phyloP scores from a whole-genome alignment of 30 jellyfish, hydroid and myxozoan genomes.

The Rhopilema esculentum region DNA sequence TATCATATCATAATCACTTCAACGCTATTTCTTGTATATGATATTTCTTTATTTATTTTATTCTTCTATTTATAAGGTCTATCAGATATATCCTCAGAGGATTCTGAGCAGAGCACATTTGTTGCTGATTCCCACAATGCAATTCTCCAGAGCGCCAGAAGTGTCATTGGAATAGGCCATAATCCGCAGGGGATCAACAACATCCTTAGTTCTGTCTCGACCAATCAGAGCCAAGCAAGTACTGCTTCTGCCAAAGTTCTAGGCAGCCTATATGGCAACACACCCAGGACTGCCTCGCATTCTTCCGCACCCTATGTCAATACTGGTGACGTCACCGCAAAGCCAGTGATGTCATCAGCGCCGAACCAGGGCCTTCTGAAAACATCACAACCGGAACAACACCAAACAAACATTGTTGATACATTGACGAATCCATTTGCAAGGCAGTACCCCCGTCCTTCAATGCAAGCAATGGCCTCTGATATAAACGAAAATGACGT shows the following conservation, averaged over 20 bases:
- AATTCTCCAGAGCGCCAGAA: slow-evolving; percentile 36
- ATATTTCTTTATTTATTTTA: no score
- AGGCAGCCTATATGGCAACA: background rate
- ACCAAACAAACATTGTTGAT: slow-evolving; percentile 15
- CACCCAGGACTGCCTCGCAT: background rate
- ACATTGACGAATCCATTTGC: slow-evolving; percentile 48
- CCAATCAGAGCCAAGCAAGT: background rate
- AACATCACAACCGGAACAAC: slow-evolving; percentile 20
- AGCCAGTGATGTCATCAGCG: background rate
- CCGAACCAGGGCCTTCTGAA: slow-evolving; percentile 40
- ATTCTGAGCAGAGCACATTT: slow-evolving; percentile 25
- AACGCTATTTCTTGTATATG: background rate
- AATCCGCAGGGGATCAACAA: slow-evolving; percentile 19
- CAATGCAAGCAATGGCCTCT: slow-evolving; percentile 39
- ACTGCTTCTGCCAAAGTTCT: background rate
- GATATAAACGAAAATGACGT: slow-evolving; percentile 37
- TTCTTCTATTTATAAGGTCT: background rate
- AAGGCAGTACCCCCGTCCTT: slow-evolving; percentile 58
- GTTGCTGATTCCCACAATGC: slow-evolving; percentile 37
- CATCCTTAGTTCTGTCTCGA: background rate
- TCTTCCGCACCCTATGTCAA: slow-evolving; percentile 33
- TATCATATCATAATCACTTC: no score
- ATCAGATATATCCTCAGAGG: background rate
- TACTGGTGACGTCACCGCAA: background rate
- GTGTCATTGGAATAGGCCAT: slow-evolving; percentile 48